phyloP scores from a whole-genome alignment of 1,140 invertebrate genomes.

The Drusus annulatus region DNA sequence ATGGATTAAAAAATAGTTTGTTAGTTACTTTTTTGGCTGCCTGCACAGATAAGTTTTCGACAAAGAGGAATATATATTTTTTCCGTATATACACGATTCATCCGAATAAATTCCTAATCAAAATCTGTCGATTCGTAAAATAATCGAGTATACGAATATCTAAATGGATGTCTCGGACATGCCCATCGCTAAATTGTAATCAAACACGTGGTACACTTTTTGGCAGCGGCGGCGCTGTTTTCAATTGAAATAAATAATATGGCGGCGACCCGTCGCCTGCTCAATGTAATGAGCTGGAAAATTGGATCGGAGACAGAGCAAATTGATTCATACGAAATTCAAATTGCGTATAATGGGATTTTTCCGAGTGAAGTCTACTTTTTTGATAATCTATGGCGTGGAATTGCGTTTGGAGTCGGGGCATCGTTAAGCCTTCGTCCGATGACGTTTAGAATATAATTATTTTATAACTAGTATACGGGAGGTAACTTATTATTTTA shows the following conservation, averaged over 20 bases:
- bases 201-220: slow-evolving; percentile 30
- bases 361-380: not conserved
- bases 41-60: no score
- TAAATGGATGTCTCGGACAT: not conserved
- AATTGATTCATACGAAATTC: slow-evolving; percentile 25
- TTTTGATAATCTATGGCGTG: not conserved
- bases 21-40: no score
- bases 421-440: not conserved
- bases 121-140: no score
- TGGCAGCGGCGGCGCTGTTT: slow-evolving; percentile 15
- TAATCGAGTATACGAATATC: no score
- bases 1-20: no score
- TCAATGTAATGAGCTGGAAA: slow-evolving; percentile 14
- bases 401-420: not conserved
- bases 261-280: not conserved
- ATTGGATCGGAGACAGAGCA: slow-evolving; percentile 19
- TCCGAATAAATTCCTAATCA: no score
- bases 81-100: no score
- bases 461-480: no score
- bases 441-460: no score
- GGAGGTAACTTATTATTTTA: no score
- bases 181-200: not conserved
- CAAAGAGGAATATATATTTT: no score
- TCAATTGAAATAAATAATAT: slow-evolving; percentile 13
- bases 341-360: slow-evolving; percentile 19